These are phyloP conservation scores for Stratiolaelaps scimitus DNA, from an alignment of 1,140 invertebrate species.

Conservation along the genomic window DNA sequence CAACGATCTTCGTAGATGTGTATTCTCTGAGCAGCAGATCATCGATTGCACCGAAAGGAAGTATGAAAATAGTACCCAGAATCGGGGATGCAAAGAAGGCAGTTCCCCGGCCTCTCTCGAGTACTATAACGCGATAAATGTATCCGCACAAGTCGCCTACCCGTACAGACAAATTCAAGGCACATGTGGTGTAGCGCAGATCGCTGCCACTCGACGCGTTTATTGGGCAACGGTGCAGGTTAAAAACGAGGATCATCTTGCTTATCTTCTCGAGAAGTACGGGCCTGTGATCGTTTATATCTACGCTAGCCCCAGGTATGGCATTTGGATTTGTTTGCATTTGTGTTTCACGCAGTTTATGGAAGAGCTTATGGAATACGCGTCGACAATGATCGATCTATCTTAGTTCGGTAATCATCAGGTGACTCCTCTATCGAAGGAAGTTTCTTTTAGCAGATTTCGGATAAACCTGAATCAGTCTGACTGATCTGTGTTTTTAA, in stretches of 20 bases:
- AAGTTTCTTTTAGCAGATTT: too few relatives aligned
- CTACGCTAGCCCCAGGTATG: not conserved
- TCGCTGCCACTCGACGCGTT: not conserved
- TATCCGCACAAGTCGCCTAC: not conserved
- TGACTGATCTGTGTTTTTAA: too few relatives aligned
- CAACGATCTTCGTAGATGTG: not conserved
- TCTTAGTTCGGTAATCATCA: too few relatives aligned
- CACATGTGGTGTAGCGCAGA: not conserved
- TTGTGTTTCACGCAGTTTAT: too few relatives aligned
- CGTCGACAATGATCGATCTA: too few relatives aligned
- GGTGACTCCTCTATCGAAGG: too few relatives aligned
- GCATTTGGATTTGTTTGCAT: too few relatives aligned
- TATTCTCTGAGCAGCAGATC: slow-evolving; percentile 6
- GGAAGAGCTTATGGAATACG: too few relatives aligned
- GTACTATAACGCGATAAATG: not conserved
- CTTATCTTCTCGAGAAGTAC: not conserved
- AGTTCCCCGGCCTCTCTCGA: not conserved
- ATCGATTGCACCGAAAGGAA: not conserved
- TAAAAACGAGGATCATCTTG: slow-evolving; percentile 10
- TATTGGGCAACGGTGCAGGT: not conserved
- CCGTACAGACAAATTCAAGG: not conserved
- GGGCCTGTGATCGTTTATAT: slow-evolving; percentile 5
- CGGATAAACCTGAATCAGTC: too few relatives aligned
- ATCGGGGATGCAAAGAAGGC: not conserved
- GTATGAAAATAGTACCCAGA: not conserved